Conservation (phyloP, 1,140 invertebrate genomes). For the Reticulitermes speratus region DNA sequence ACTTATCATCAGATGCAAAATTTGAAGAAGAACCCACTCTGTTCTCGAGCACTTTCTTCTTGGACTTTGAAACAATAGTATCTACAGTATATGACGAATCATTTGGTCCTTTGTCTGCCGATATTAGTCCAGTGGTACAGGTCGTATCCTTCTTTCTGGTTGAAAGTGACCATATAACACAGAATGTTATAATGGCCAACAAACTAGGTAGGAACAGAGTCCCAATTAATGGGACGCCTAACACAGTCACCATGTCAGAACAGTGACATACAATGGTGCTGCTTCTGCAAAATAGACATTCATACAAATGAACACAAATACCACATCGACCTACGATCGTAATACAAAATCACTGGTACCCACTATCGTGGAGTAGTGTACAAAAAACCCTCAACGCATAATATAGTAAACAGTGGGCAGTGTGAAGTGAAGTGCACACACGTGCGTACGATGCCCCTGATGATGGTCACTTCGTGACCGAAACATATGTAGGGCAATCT, state of each 20-base stretch:
- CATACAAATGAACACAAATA: too few species aligned
- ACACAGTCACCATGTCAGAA: neutral
- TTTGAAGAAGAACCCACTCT: neutral
- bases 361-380: too few species aligned
- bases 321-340: too few species aligned
- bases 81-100: neutral
- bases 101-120: neutral
- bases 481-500: too few species aligned
- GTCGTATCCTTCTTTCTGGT: slow-evolving; percentile 5
- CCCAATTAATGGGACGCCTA: slow-evolving; percentile 34
- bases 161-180: slow-evolving; percentile 29
- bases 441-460: too few species aligned
- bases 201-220: slow-evolving; percentile 35
- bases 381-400: too few species aligned
- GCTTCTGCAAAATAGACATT: neutral
- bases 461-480: too few species aligned
- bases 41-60: neutral
- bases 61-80: neutral
- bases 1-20: neutral
- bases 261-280: neutral
- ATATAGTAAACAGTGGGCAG: too few species aligned
- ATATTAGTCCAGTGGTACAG: neutral
- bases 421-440: too few species aligned
- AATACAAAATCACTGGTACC: too few species aligned
- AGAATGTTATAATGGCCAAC: slow-evolving; percentile 21